A percentile compares a stretch with the other conserved stretches of the same genome.
Evolutionary conservation across 2,888 invertebrate genomes (phyloP).

Genomic region (Linyphia triangularis): DNA sequence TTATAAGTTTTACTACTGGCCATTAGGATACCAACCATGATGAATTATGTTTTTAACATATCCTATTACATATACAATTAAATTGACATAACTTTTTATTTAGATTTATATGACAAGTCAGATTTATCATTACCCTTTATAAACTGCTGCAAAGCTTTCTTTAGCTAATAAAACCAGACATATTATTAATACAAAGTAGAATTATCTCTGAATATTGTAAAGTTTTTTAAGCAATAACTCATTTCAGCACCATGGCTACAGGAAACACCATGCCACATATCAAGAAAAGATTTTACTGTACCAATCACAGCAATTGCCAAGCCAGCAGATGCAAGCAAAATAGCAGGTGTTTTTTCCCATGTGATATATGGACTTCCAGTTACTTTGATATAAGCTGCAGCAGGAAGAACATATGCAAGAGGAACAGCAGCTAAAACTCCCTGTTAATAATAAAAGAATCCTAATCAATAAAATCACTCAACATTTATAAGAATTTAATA

Average conservation of each 20-base stretch:
- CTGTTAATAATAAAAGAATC: conserved; percentile 81
- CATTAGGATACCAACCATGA: too few species aligned
- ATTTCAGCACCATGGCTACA: conserved; percentile 85
- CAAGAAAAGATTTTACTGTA: conserved; percentile 82
- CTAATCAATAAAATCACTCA: too few species aligned
- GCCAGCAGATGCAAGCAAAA: conserved; percentile 86
- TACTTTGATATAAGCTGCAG: conserved; percentile 87
- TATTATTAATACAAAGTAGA: not conserved
- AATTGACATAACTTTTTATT: not conserved
- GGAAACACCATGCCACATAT: conserved; percentile 81
- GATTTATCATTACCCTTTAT: not conserved
- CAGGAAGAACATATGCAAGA: conserved; percentile 89
- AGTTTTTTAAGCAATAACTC: conserved; percentile 82
- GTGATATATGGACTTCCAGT: conserved; percentile 86
- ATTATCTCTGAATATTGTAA: not conserved
- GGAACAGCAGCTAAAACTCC: conserved; percentile 91
- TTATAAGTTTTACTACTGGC: too few species aligned
- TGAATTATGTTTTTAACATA: too few species aligned
- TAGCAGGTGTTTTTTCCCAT: conserved; percentile 85
- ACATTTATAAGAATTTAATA: too few species aligned
- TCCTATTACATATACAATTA: not conserved
- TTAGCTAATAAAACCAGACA: not conserved
- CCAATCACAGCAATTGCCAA: conserved; percentile 84
- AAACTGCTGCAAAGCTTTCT: not conserved
- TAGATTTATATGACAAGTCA: not conserved